Conservation (phyloP, 2,113 vertebrate species). For the Pimephales promelas region DNA sequence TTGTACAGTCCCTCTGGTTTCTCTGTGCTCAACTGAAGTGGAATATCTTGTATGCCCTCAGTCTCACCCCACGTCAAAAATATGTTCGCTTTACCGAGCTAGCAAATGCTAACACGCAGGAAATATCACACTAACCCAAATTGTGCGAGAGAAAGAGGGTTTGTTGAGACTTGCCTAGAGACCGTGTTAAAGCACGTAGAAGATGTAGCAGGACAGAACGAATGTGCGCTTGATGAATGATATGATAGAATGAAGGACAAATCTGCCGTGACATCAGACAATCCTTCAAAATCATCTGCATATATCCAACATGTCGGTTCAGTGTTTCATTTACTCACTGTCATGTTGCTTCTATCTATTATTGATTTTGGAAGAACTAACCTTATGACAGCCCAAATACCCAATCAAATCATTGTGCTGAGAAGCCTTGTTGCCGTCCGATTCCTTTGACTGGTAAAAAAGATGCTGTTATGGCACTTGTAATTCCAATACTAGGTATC, state of each 20-base stretch:
- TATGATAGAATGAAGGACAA: not conserved
- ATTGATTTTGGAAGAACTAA: not conserved
- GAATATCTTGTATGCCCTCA: constrained; percentile 38
- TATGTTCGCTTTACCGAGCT: constrained; percentile 47
- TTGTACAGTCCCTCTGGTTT: constrained; percentile 5
- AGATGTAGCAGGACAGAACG: constrained; percentile 52
- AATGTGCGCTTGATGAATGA: not conserved
- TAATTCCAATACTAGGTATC: too few species aligned
- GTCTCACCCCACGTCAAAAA: constrained; percentile 17
- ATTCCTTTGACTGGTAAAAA: too few species aligned
- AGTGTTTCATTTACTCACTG: not conserved
- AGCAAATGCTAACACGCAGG: constrained; percentile 41
- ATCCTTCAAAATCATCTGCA: not conserved
- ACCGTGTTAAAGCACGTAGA: constrained; percentile 8
- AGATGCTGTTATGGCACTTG: too few species aligned
- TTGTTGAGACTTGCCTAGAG: constrained; percentile 31
- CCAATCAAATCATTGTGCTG: too few species aligned
- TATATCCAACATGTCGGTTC: not conserved
- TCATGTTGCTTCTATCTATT: not conserved
- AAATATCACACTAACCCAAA: constrained; percentile 15
- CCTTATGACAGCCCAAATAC: not conserved
- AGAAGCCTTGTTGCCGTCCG: too few species aligned
- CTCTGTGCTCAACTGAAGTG: constrained; percentile 40
- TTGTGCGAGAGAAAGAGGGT: constrained; percentile 11
- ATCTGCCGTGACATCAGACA: not conserved